phyloP scores from a whole-genome alignment of 2,113 vertebrate species.

The Ranitomeya variabilis region DNA sequence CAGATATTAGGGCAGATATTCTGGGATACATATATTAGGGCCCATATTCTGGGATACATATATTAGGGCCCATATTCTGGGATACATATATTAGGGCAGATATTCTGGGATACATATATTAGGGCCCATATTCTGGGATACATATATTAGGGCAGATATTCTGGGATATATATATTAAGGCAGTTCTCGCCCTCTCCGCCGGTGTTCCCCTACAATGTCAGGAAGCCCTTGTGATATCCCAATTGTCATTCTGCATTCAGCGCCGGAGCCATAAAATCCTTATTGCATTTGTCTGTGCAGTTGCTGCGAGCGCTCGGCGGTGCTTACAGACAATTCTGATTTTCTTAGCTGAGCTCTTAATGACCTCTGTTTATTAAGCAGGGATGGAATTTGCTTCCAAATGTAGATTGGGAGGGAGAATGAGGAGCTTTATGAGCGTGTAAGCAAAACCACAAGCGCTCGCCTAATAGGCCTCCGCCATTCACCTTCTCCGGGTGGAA shows the following conservation, averaged over 20 bases:
- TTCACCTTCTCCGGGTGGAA: slow-evolving; percentile 11
- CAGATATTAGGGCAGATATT: no score
- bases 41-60: no score
- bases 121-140: no score
- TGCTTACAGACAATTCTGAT: slow-evolving; percentile 57
- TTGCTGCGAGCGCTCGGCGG: slow-evolving; percentile 43
- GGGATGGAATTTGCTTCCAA: slow-evolving; percentile 56
- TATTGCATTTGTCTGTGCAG: slow-evolving; percentile 57
- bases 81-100: not conserved
- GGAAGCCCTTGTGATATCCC: slow-evolving; percentile 28
- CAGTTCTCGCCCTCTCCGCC: not conserved
- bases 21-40: no score
- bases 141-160: not conserved
- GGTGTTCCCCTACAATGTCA: not conserved
- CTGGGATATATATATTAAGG: not conserved
- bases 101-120: not conserved
- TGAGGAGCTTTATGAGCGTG: slow-evolving; percentile 24
- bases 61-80: no score
- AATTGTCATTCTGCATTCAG: slow-evolving; percentile 20
- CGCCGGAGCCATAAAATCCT: slow-evolving; percentile 54
- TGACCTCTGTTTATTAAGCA: slow-evolving; percentile 59
- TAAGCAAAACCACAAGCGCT: slow-evolving; percentile 1
- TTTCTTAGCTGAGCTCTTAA: slow-evolving; percentile 64
- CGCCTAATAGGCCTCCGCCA: slow-evolving; percentile 7
- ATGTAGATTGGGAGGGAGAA: slow-evolving; percentile 42